Base-by-base conservation (phyloP, 2,888 invertebrate genomes). In the Macropis europaea region DNA sequence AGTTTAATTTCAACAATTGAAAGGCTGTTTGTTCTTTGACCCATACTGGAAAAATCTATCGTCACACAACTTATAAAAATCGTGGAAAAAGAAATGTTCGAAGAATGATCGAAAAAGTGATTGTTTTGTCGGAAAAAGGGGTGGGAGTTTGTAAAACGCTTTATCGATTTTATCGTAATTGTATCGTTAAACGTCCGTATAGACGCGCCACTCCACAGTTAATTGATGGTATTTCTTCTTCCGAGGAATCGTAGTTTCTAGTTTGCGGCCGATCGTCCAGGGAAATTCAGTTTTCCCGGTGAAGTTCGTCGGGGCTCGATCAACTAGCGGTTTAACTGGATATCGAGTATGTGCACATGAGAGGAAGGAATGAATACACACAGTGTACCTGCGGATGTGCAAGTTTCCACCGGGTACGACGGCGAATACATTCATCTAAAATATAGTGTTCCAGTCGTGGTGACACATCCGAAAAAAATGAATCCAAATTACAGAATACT, bases 261-360 rank as follows among this genome's bases (percentile, higher is more conserved):
- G 60, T 40, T 64, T 42, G 71, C 52, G 56, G 47, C 30, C 38
- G 40, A 56, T 68, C 61, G 54, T 32, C 40, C 43, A 30, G 60
- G 43, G 52, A 57, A 73, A 73, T 61, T 64, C 48, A 47, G 52
- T 75, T 77, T 75, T 48, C 63, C 52, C 30, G n/a, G 40, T 13
- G 34, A 74, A 68, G 59, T 77, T 77, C 56, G 48, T 53, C 73
- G 69, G 19, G 15, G 36, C 47, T 40, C 60, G 59, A 68, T 68
- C 60, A 40, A 53, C 54, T 13, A 19, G 43, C 53, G 54, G 69
- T 63, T 73, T 64, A 73, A 75, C 73, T 56, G 50, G 56, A 60
- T 64, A 56, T 45, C 56, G 61, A 38, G 26, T n/a, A 34, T 42
- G 15, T 17, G 47, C 19, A 22, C 17, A 32, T 17, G 24, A 26